A percentile compares a stretch with the other conserved stretches of the same genome.
phyloP scores from a whole-genome alignment of 2,888 invertebrate species.

The Torymus texanus region DNA sequence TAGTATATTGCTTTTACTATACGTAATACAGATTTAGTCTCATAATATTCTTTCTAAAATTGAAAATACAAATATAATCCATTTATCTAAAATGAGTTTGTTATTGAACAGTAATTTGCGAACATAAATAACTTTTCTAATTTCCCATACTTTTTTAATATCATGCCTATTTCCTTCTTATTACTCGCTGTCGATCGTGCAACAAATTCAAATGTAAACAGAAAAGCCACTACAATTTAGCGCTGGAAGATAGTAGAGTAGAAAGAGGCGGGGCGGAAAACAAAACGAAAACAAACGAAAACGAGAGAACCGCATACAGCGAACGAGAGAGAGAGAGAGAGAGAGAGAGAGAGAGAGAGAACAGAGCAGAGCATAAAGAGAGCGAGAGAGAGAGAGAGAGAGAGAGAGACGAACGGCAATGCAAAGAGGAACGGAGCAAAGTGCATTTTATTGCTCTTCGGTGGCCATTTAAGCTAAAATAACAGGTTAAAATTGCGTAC shows the following conservation, averaged over 20 bases:
- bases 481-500: constrained; percentile 33
- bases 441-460: constrained; percentile 12
- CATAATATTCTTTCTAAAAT: too few species aligned
- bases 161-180: too few species aligned
- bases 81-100: too few species aligned
- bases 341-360: constrained; percentile 20
- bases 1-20: too few species aligned
- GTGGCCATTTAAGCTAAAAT: constrained; percentile 30
- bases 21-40: too few species aligned
- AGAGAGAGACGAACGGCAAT: neutral
- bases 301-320: neutral
- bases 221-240: neutral
- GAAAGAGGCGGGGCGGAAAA: constrained; percentile 2
- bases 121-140: too few species aligned
- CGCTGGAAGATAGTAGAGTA: neutral
- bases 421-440: neutral
- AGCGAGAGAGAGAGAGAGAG: constrained; percentile 2
- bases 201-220: neutral
- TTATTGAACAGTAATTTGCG: too few species aligned
- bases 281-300: constrained; percentile 1
- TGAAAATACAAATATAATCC: too few species aligned
- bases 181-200: neutral
- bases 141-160: neutral
- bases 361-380: neutral
- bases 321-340: neutral